phyloP scores from a whole-genome alignment of 2,113 vertebrate genomes.

The Cathartes aura region DNA sequence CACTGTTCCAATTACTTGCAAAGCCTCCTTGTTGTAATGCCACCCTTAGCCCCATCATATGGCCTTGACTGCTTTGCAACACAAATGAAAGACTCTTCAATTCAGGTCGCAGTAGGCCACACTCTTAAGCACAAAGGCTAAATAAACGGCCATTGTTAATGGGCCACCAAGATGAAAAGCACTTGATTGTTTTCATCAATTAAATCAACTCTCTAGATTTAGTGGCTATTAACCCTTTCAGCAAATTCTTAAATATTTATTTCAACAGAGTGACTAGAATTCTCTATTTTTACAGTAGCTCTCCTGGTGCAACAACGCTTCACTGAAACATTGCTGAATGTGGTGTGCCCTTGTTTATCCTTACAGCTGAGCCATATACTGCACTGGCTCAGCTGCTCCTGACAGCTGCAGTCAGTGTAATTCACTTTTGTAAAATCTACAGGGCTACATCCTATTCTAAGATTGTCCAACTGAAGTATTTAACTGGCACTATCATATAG shows the following conservation, averaged over 20 bases:
- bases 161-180: constrained; percentile 59
- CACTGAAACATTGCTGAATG: background rate
- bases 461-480: background rate
- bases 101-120: constrained; percentile 52
- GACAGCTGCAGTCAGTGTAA: constrained; percentile 9
- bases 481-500: background rate
- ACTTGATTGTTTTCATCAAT: constrained; percentile 64
- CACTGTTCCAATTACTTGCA: constrained; percentile 37
- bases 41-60: constrained; percentile 15
- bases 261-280: background rate
- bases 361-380: background rate
- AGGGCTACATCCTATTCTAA: background rate
- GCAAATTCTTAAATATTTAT: constrained; percentile 49
- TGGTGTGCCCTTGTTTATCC: background rate
- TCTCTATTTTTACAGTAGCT: constrained; percentile 6
- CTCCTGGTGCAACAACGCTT: background rate
- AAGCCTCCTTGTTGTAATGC: constrained; percentile 22
- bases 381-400: constrained; percentile 18
- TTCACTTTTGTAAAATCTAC: background rate
- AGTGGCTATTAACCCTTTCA: constrained; percentile 48
- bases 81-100: constrained; percentile 57
- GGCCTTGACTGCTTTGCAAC: constrained; percentile 58
- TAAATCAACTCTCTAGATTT: constrained; percentile 49
- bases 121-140: constrained; percentile 63
- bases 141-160: constrained; percentile 59